A percentile compares a stretch with the other conserved stretches of the same genome.
These are phyloP conservation scores for Zaprionus ghesquierei DNA, from an alignment of 1,140 invertebrate species.

Conservation along the genomic window DNA sequence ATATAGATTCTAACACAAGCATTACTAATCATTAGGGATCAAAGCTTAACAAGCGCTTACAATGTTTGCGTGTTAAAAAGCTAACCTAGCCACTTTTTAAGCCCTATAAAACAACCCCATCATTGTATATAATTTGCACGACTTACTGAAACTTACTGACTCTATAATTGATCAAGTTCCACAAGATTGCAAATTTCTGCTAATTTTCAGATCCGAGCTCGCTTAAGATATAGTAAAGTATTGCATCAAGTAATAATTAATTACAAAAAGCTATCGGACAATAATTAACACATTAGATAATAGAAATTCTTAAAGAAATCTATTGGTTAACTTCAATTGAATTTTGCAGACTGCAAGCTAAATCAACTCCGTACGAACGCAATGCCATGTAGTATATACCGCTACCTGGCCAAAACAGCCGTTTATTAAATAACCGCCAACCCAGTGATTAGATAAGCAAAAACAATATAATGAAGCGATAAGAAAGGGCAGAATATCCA, in stretches of 20 bases:
- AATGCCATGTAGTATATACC: no score
- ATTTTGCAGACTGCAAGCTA: not conserved
- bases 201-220: not conserved
- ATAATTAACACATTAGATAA: no score
- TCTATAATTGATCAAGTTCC: not conserved
- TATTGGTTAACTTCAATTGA: not conserved
- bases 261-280: no score
- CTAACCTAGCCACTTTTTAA: not conserved
- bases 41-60: not conserved
- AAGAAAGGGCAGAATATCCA: not conserved
- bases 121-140: not conserved
- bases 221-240: no score
- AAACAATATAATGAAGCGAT: no score
- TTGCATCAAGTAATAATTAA: no score
- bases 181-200: not conserved
- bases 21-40: not conserved
- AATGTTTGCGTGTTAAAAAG: not conserved
- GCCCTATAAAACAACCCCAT: not conserved
- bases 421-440: slow-evolving; percentile 9
- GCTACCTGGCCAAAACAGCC: not conserved
- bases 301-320: not conserved
- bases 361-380: not conserved
- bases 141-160: not conserved
- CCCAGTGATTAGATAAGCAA: not conserved
- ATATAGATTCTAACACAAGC: not conserved